Evolutionary conservation across 2,113 vertebrate genomes (phyloP), one percentile per base, ranked within the genome.

Genomic region (Callithrix jacchus): DNA sequence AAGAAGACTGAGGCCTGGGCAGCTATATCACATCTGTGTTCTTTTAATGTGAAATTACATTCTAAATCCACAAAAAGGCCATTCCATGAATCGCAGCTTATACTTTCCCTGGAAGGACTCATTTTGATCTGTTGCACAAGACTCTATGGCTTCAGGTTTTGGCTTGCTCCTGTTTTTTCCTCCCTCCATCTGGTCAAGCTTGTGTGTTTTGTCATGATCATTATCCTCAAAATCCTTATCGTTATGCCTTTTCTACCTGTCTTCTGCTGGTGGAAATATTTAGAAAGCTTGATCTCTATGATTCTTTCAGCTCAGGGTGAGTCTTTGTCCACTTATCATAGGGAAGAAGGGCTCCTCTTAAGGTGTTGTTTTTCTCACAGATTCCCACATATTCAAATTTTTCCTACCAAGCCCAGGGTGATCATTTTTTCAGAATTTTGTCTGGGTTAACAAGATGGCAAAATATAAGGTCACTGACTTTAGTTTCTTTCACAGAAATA

Each of bases 41-140:
- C 64, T 93, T 93, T 68, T 8, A 70, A 35, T n/a, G 10, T 87
- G 25, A 91, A 97, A 49, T 89, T 70, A 77, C 6, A 2, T 68
- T 70, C 66, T 32, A 87, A 45, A 58, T 25, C 40, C n/a, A 27
- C 45, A 66, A 10, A 45, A 8, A 56, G 37, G 14, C 20, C 70
- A 52, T 3, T 35, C 27, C 16, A 13, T 76, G 40, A 76, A 20
- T 32, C 56, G 32, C 23, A 7, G 30, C 10, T 30, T 68, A 0
- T 58, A 1, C 76, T 82, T 83, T 74, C 20, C 30, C 40, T 0
- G 0, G 1, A 45, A 58, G 25, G 3, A 61, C 18, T n/a, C 8
- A 42, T 66, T 95, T 17, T 82, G 42, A 86, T 52, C 77, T 64
- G 21, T 56, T 87, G 17, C 10, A 20, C 17, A 54, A 25, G 25